These are phyloP conservation scores for Cuniculus paca DNA, from an alignment of 2,797 vertebrate genomes.

Conservation along the genomic window DNA sequence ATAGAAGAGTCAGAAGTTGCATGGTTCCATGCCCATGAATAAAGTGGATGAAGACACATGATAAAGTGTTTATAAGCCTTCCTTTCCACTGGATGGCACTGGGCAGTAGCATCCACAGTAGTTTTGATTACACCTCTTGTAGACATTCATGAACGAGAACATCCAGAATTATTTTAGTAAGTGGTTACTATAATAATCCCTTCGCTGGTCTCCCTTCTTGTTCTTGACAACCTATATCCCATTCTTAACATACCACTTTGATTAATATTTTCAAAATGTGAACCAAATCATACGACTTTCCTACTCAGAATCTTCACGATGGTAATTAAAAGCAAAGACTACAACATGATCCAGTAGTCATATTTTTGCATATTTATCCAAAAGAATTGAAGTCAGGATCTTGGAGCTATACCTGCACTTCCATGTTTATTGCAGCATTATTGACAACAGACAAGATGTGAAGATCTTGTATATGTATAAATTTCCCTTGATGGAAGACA, in stretches of 20 bases:
- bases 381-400: background rate
- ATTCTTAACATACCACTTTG: background rate
- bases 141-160: background rate
- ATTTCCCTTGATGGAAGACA: background rate
- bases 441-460: background rate
- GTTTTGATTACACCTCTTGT: background rate
- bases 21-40: background rate
- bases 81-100: background rate
- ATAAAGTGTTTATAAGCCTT: background rate
- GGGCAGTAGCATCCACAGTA: background rate
- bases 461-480: background rate
- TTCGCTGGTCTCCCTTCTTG: background rate
- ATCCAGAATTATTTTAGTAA: background rate
- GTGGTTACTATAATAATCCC: background rate
- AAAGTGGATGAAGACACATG: too few species aligned
- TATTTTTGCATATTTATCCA: background rate
- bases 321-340: conserved; percentile 27
- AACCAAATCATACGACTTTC: background rate
- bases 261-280: conserved; percentile 51
- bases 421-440: background rate
- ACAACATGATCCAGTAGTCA: background rate
- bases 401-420: background rate
- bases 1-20: background rate
- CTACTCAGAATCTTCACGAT: conserved; percentile 20
- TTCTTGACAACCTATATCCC: background rate